phyloP scores from a whole-genome alignment of 2,797 vertebrate species.

The Ciconia nigra region DNA sequence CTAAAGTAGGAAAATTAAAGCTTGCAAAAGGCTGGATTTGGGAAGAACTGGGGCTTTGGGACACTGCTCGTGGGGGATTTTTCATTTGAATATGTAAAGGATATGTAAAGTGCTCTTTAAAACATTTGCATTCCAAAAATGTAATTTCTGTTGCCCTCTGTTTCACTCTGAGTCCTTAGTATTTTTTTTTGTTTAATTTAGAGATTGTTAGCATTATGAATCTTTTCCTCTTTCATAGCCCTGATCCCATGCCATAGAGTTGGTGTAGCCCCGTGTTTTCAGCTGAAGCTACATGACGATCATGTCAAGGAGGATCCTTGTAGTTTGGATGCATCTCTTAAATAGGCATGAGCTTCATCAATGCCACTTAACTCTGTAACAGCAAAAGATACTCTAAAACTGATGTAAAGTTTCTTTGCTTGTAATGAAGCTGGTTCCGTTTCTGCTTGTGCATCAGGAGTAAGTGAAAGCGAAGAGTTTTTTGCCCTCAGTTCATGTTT shows the following conservation, averaged over 20 bases:
- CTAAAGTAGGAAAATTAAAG: not conserved
- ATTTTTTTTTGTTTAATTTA: not conserved
- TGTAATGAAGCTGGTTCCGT: not conserved
- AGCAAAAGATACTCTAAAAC: not conserved
- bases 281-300: not conserved
- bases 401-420: not conserved
- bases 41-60: not conserved
- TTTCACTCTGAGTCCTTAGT: not conserved
- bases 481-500: not conserved
- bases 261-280: not conserved
- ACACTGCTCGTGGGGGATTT: not conserved
- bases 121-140: not conserved
- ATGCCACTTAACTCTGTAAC: not conserved
- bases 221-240: not conserved
- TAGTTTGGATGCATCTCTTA: not conserved
- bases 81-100: not conserved
- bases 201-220: not conserved
- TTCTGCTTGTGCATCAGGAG: rapidly evolving
- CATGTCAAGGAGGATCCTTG: not conserved
- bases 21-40: not conserved
- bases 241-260: not conserved
- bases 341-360: not conserved
- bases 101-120: not conserved
- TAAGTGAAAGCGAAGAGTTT: not conserved
- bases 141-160: not conserved